These are phyloP conservation scores for Aromia moschata DNA, from an alignment of 2,888 invertebrate species.

Conservation along the genomic window DNA sequence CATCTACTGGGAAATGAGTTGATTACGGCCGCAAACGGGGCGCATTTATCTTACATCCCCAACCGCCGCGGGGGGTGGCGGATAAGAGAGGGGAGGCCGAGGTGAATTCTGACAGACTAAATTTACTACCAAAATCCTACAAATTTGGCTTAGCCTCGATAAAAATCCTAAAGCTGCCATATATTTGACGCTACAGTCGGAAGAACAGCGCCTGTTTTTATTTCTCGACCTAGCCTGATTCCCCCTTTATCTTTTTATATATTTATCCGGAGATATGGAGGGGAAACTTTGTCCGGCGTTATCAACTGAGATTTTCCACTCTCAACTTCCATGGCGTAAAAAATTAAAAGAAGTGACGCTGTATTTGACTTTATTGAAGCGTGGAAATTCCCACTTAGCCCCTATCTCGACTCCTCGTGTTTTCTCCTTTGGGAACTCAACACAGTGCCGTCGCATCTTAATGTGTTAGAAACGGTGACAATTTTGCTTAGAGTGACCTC, in stretches of 20 bases:
- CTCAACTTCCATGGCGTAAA: too few relatives aligned
- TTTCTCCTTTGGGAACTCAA: too few relatives aligned
- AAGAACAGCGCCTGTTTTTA: not conserved
- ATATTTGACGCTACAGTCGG: constrained; percentile 1
- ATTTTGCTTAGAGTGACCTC: too few relatives aligned
- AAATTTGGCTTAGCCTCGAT: constrained; percentile 30
- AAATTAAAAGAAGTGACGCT: too few relatives aligned
- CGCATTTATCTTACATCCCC: constrained; percentile 43
- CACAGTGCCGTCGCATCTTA: too few relatives aligned
- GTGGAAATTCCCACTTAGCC: too few relatives aligned
- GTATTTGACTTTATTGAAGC: too few relatives aligned
- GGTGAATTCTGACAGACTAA: constrained; percentile 29
- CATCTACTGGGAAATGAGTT: constrained; percentile 46
- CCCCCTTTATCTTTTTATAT: constrained; percentile 5
- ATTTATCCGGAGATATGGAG: too few relatives aligned
- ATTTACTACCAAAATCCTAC: constrained; percentile 30
- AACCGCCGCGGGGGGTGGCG: constrained; percentile 3
- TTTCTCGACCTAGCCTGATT: not conserved
- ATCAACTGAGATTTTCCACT: too few relatives aligned
- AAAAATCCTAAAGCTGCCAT: constrained; percentile 25
- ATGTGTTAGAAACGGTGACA: too few relatives aligned
- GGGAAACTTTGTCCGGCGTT: too few relatives aligned
- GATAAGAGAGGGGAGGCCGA: constrained; percentile 6
- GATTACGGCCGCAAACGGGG: constrained; percentile 47
- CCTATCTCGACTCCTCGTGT: too few relatives aligned